These are phyloP conservation scores for Sebastes fasciatus DNA, from an alignment of 2,113 vertebrate genomes.

Conservation along the genomic window DNA sequence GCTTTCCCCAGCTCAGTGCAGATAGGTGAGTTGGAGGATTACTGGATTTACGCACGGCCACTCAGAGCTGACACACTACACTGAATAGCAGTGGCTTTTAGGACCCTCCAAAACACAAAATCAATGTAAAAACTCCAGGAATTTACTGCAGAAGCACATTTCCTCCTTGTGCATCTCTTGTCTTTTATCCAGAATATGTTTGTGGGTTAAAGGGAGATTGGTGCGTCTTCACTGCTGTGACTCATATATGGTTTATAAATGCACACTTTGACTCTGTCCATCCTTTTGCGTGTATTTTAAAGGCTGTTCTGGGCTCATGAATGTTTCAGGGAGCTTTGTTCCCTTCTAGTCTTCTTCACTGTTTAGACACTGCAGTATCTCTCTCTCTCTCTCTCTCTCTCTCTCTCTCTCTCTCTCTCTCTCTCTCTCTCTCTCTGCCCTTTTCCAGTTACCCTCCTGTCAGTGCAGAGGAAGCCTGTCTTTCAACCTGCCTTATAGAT, in stretches of 20 bases:
- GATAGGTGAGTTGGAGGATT: slow-evolving; percentile 92
- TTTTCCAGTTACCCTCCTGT: slow-evolving; percentile 57
- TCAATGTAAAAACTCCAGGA: neutral
- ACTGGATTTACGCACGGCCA: slow-evolving; percentile 63
- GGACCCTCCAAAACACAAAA: slow-evolving; percentile 25
- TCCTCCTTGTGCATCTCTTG: neutral
- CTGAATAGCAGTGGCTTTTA: slow-evolving; percentile 29
- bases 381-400: slow-evolving; percentile 29
- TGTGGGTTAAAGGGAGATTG: neutral
- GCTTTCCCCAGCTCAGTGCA: slow-evolving; percentile 99
- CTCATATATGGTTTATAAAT: slow-evolving; percentile 28
- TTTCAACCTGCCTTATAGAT: slow-evolving; percentile 40
- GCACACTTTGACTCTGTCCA: slow-evolving; percentile 15
- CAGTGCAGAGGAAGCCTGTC: slow-evolving; percentile 55
- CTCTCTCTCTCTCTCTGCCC: slow-evolving; percentile 35
- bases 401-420: slow-evolving; percentile 14
- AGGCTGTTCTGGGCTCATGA: slow-evolving; percentile 62
- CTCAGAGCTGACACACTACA: slow-evolving; percentile 41
- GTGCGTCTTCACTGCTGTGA: slow-evolving; percentile 5
- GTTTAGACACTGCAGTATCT: slow-evolving; percentile 83
- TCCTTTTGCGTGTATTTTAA: slow-evolving; percentile 53
- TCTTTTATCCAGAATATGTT: neutral
- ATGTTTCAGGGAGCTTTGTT: slow-evolving; percentile 79
- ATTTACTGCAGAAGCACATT: slow-evolving; percentile 10
- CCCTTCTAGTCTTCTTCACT: slow-evolving; percentile 63